Evolutionary conservation across 2,888 invertebrate genomes (phyloP), one percentile per base, ranked within the genome.

Genomic region (Morpho deidamia): DNA sequence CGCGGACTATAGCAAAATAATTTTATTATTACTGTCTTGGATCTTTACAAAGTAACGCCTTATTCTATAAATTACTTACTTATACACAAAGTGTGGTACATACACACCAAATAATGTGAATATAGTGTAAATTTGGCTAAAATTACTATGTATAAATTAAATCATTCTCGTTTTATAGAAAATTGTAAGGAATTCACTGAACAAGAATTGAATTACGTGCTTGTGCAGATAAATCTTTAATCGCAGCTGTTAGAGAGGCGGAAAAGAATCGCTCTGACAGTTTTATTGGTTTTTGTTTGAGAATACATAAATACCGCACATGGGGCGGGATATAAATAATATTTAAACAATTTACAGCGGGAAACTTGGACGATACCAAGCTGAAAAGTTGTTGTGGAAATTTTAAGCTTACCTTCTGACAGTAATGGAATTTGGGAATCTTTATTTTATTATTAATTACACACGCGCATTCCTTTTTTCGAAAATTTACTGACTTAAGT

Each of bases 211-310:
- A 46, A 46, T 45, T 8, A 23, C 46, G 38, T 38, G 23, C 46
- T 39, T 32, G 12, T 7, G 41, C 40, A 33, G 32, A 52, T 58
- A 52, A 58, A 52, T 51, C 42, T 46, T 39, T 58, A 55, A 52
- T 45, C 48, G 44, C 55, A 55, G 55, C 58, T 55, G 55, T 44
- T 54, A 51, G 38, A 23, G n/a, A 39, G 40, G 8, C 48, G 51
- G 32, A 33, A 58, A 55, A 41, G 49, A 55, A 44, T 33, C 45
- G 51, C 11, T 58, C 45, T 38, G 55, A 58, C 55, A 51, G 57
- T 44, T 57, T 51, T 54, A 57, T 57, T 47, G 53, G 53, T 44
- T 54, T n/a, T 46, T 48, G 43, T 44, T 51, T 34, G 44, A 44
- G 56, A 57, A 53, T 54, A 51, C 47, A 53, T 47, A 51, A 58